A percentile compares a stretch with the other conserved stretches of the same genome.
phyloP scores from a whole-genome alignment of 1,140 invertebrate genomes.

The Popillia japonica region DNA sequence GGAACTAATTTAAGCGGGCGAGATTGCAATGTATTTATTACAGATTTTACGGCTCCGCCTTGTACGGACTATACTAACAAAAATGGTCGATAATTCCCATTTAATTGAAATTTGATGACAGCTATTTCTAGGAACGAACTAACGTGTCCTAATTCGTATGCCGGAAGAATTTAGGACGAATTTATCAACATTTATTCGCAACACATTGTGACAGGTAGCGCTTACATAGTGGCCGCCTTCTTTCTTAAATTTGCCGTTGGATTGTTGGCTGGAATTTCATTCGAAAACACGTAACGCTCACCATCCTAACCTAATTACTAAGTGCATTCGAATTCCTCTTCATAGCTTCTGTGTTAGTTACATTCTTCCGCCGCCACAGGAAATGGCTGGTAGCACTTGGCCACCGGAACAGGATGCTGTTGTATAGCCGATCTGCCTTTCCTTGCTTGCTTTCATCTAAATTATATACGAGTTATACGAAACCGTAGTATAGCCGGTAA shows the following conservation, averaged over 20 bases:
- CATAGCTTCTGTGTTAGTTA: constrained; percentile 11
- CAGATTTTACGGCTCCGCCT: background rate
- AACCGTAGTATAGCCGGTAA: background rate
- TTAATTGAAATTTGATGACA: background rate
- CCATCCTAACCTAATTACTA: constrained; percentile 20
- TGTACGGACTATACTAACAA: background rate
- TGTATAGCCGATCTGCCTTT: constrained; percentile 16
- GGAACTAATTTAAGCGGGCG: background rate
- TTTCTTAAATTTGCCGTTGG: constrained; percentile 20
- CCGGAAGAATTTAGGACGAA: background rate
- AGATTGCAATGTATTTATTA: constrained; percentile 22
- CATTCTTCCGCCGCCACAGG: constrained; percentile 23
- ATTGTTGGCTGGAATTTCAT: background rate
- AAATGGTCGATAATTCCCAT: constrained; percentile 14
- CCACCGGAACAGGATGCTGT: constrained; percentile 30
- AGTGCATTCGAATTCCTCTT: constrained; percentile 26
- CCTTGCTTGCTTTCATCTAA: constrained; percentile 31
- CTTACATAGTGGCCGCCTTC: background rate
- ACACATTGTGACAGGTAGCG: background rate
- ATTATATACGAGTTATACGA: constrained; percentile 4
- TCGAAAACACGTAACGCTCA: constrained; percentile 14
- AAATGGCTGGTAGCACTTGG: constrained; percentile 23
- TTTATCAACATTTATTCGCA: constrained; percentile 12
- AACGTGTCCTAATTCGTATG: background rate
- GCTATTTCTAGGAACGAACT: background rate